Percentiles rank a stretch among this genome's conserved stretches.
These are phyloP conservation scores for Ornithoptera priamus DNA, from an alignment of 2,888 invertebrate species.

Conservation along the genomic window DNA sequence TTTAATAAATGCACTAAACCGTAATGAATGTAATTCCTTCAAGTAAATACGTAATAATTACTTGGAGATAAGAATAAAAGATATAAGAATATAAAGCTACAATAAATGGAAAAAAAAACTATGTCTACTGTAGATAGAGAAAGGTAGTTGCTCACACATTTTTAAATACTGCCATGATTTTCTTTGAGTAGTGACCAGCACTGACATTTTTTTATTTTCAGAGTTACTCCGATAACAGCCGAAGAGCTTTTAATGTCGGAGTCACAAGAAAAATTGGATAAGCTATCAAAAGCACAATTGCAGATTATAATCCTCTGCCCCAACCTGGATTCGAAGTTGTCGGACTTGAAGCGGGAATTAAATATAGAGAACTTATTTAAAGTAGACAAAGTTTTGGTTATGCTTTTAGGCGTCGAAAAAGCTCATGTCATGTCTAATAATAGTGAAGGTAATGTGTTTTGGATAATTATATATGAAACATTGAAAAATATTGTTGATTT, in stretches of 20 bases:
- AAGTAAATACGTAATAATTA: no score
- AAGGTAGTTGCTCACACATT: no score
- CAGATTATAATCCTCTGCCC: slow-evolving; percentile 92
- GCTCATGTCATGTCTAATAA: slow-evolving; percentile 84
- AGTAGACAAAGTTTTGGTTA: slow-evolving; percentile 87
- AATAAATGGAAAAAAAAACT: no score
- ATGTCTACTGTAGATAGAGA: no score
- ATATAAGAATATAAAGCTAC: no score
- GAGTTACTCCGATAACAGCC: slow-evolving; percentile 86
- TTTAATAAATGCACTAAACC: no score
- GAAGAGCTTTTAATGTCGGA: slow-evolving; percentile 83
- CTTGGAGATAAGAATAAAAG: no score
- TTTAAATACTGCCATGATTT: no score
- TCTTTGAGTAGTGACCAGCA: not conserved
- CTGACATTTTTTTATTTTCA: slow-evolving; percentile 53
- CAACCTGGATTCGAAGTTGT: slow-evolving; percentile 82
- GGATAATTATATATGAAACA: no score
- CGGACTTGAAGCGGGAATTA: slow-evolving; percentile 76
- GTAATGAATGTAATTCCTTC: no score
- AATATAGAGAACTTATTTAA: slow-evolving; percentile 81
- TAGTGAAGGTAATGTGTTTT: slow-evolving; percentile 78
- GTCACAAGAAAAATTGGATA: slow-evolving; percentile 74
- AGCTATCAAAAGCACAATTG: slow-evolving; percentile 83
- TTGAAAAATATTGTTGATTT: not conserved
- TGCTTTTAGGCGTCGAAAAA: slow-evolving; percentile 89